Percentiles rank a stretch among this genome's conserved stretches.
phyloP scores from a whole-genome alignment of 2,113 vertebrate genomes.

The Dissostichus mawsoni region DNA sequence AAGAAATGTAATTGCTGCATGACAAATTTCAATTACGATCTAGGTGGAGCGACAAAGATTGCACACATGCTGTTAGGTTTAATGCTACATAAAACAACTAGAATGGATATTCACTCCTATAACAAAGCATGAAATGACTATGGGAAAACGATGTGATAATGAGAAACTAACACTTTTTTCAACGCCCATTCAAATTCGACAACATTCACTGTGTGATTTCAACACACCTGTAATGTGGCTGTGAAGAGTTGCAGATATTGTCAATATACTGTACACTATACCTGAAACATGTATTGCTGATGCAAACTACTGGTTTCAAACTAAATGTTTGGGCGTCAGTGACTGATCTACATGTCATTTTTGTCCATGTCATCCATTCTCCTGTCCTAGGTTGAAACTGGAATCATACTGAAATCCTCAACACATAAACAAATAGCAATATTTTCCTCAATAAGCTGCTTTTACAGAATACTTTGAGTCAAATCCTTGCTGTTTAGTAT shows the following conservation, averaged over 20 bases:
- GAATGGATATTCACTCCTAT: too few species aligned
- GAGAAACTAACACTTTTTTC: too few species aligned
- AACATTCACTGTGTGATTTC: too few species aligned
- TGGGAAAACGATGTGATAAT: too few species aligned
- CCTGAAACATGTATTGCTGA: too few species aligned
- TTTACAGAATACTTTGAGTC: constrained; percentile 32
- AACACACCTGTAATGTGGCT: too few species aligned
- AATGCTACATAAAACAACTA: too few species aligned
- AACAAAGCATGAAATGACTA: background rate
- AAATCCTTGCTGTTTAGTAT: constrained; percentile 34
- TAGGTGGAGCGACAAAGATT: background rate
- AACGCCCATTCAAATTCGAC: too few species aligned
- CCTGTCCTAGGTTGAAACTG: constrained; percentile 2
- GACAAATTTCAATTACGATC: background rate
- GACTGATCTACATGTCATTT: background rate
- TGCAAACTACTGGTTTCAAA: too few species aligned
- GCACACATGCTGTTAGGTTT: too few species aligned
- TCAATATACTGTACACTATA: background rate
- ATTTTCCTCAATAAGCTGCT: constrained; percentile 28
- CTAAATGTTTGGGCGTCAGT: background rate
- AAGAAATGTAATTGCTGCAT: background rate
- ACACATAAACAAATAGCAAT: background rate
- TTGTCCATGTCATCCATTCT: background rate
- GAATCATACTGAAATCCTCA: constrained; percentile 3
- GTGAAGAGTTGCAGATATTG: background rate